Evolutionary conservation across 2,888 invertebrate genomes (phyloP), one percentile per base, ranked within the genome.

Genomic region (Ormia ochracea): DNA sequence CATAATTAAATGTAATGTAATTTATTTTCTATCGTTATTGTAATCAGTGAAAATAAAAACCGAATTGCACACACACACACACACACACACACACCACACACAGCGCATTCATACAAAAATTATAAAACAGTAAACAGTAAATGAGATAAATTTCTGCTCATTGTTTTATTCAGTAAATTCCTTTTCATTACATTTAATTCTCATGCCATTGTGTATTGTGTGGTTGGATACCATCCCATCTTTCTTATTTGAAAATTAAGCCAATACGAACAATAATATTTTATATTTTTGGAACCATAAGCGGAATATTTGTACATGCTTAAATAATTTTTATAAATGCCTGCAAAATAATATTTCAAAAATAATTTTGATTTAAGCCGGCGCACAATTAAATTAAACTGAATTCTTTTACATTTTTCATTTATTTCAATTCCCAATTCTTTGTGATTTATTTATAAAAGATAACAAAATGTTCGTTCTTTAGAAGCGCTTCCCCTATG

Each of bases 1-100:
- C 70, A 78, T 74, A 78, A 81, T 70, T 81, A 70, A 78, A 78
- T 81, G 59, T 54, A 61, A 72, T 66, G 63, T 48, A 75, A 72
- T 61, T 76, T 61, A 19, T 38, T 59, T 72, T 19, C 43, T 48
- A 61, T 70, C 52, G 63, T 38, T 43, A 75, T 59, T 59, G 63
- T 63, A 73, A 73, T 78, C 73, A 56, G 17, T 48, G 23, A 12
- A 48, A 59, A 26, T 36, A 7, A 38, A 26, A 56, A n/a, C 21
- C 9, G 6, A 36, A 21, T 50, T 10, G 52, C 50, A 50, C 1
- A 31, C 23, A 38, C n/a, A n/a, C n/a, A n/a, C n/a, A n/a, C n/a
- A n/a, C n/a, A n/a, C n/a, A n/a, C n/a, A 17, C 6, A 4, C 14
- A 10, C 9, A 2, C 45, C 2, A 41, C 17, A 17, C 5, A 38